Base-by-base conservation (phyloP, 2,113 vertebrate genomes). In the Leucoraja erinaceus region DNA sequence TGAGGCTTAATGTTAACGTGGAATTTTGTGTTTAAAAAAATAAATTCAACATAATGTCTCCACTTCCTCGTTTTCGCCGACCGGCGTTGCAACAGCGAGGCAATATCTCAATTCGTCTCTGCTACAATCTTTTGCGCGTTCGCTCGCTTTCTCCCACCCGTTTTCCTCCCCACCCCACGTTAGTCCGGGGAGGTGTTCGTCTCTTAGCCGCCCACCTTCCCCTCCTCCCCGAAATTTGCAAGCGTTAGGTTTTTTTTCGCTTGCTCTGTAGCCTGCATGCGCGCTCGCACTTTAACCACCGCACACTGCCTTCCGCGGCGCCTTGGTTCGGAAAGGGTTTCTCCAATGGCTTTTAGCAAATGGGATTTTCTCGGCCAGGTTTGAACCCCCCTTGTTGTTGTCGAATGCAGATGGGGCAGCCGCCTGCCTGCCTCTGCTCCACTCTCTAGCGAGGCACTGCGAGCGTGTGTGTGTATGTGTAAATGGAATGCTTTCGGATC, bases 181-280 rank as follows among this genome's bases (percentile, higher is more conserved):
- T 94, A 94, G 93, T 93, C 47, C 2, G 6, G 33, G 33, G 77
- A 79, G 25, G 38, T 81, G 16, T 81, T 7, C 5, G 22, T 81
- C 16, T 38, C 16, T 8, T 1, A 0, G 31, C 38, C 38, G 38
- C 38, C 38, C 78, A 47, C 38, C 38, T 47, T 47, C 38, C 38
- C 38, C 1, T 47, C 38, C 38, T 47, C 4, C 38, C 16, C 3
- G 79, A 83, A 54, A 56, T 28, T 47, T 59, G 54, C 6, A 7
- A 81, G 79, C 47, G 47, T 4, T 83, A 47, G 20, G 4, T 47
- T 47, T 47, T 47, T 47, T 47, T 20, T 6, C 93, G 83, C 93
- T 76, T 84, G 93, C 94, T 93, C 79, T 22, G 63, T 94, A 93
- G 93, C 93, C 79, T 93, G 93, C 83, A 93, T 47, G 16, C 90